A percentile compares a stretch with the other conserved stretches of the same genome.
phyloP scores from a whole-genome alignment of 2,888 invertebrate species.

The Zhengitettix transpicula region DNA sequence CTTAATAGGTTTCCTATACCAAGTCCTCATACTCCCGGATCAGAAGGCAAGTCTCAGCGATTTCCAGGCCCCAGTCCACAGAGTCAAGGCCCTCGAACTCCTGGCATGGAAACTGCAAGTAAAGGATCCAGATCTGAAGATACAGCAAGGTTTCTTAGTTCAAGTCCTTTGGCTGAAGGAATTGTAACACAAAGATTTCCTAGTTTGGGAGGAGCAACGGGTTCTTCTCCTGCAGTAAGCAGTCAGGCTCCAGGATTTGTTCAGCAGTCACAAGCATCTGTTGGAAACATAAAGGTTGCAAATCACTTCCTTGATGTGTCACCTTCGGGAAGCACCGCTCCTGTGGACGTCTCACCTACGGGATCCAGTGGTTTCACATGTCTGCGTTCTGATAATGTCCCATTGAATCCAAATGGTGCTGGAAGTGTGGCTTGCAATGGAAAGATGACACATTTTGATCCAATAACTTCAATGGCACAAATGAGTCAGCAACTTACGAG shows the following conservation, averaged over 20 bases:
- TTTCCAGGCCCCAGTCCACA: constrained; percentile 21
- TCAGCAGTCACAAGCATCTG: constrained; percentile 6
- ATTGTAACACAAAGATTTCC: constrained; percentile 24
- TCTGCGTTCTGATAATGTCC: constrained; percentile 24
- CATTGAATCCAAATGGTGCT: constrained; percentile 46
- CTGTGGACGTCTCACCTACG: constrained; percentile 28
- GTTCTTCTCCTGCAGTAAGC: constrained; percentile 11
- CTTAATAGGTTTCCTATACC: constrained; percentile 30
- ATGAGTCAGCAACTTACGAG: constrained; percentile 87
- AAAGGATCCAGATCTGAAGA: constrained; percentile 13
- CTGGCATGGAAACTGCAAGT: constrained; percentile 11
- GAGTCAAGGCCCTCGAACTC: constrained; percentile 12
- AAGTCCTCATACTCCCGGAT: constrained; percentile 29
- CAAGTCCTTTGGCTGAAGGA: constrained; percentile 21
- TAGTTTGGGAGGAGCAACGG: constrained; percentile 8
- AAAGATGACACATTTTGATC: constrained; percentile 60
- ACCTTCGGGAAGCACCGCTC: constrained; percentile 23
- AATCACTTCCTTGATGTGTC: constrained; percentile 14
- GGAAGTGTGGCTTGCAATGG: constrained; percentile 21
- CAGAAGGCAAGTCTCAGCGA: constrained; percentile 17
- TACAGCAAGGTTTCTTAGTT: constrained; percentile 20
- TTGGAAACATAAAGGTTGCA: constrained; percentile 9
- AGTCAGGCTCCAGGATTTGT: constrained; percentile 10
- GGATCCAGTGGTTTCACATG: constrained; percentile 14
- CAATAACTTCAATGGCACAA: constrained; percentile 82